A percentile compares a stretch with the other conserved stretches of the same genome.
Evolutionary conservation across 2,113 vertebrate genomes (phyloP).

Genomic region (Sterrhoptilus dennistouni): DNA sequence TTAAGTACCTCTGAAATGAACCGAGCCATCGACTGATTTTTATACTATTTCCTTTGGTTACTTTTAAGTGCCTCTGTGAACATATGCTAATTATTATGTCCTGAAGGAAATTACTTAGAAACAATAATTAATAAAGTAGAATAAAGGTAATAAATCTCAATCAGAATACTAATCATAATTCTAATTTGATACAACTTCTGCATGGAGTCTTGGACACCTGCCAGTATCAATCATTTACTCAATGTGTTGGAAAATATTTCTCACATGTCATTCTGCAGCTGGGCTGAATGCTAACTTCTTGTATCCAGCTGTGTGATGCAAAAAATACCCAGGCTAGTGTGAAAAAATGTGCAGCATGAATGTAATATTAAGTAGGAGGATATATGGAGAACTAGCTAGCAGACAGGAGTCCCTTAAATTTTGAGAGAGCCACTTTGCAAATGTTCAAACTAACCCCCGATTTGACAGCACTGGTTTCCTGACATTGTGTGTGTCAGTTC

Average conservation of each 20-base stretch:
- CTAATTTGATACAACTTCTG: conserved; percentile 69
- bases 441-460: background rate
- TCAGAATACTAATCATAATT: conserved; percentile 70
- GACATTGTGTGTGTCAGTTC: background rate
- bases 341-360: background rate
- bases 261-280: conserved; percentile 22
- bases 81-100: conserved; percentile 65
- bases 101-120: conserved; percentile 61
- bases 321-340: background rate
- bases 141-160: conserved; percentile 76
- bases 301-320: conserved; percentile 48
- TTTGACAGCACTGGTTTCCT: background rate
- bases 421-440: background rate
- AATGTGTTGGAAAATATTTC: conserved; percentile 58
- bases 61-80: conserved; percentile 29
- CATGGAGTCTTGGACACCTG: conserved; percentile 62
- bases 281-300: conserved; percentile 36
- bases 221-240: conserved; percentile 66
- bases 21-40: conserved; percentile 41
- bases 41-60: conserved; percentile 55
- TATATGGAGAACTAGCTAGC: background rate
- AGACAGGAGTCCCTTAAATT: background rate
- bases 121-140: conserved; percentile 76
- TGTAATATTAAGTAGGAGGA: background rate
- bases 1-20: conserved; percentile 60